Base-by-base conservation (phyloP, 2,113 vertebrate genomes). In the Heterotis niloticus region DNA sequence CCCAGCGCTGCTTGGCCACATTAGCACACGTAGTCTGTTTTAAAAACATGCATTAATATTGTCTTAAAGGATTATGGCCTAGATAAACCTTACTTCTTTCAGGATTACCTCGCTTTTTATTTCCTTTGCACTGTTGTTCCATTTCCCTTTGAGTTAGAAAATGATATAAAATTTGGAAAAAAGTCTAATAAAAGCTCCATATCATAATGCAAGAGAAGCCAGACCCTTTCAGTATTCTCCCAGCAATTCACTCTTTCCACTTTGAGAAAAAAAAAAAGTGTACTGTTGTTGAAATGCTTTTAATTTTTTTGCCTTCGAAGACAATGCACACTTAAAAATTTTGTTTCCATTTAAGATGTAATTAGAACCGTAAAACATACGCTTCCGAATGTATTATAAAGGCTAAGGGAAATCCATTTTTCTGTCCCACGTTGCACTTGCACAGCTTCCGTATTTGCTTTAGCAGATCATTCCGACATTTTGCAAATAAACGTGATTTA, bases 161-260 rank as follows among this genome's bases (percentile, higher is more conserved):
- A 10, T 51, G 7, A 7, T 11, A 10, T 76, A 18, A 44, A 24
- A 28, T 17, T 1, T 44, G 3, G n/a, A 44, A 44, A 34, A 34
- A 17, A 70, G 68, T 44, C 34, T 4, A 7, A 44, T 44, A 4
- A 26, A 51, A 26, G n/a, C 29, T 10, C 56, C 26, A 18, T 64
- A 64, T 51, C 57, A 65, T 76, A 64, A 76, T 51, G 60, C 9
- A 76, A 64, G 17, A 64, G 75, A 65, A 44, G 17, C 59, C 51
- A 10, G 26, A 76, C 5, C 17, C n/a, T 76, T 76, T 76, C 20
- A n/a, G 20, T 20, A n/a, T n/a, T 44, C 14, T 76, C 16, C 23
- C 28, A 13, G 51, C 4, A 10, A 62, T 60, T 75, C 17, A 56
- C 57, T 17, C 29, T 75, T 75, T 29, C 60, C 28, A 18, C 17